These are phyloP conservation scores for Halictus quadricinctus DNA, from an alignment of 2,888 invertebrate genomes.

Conservation along the genomic window DNA sequence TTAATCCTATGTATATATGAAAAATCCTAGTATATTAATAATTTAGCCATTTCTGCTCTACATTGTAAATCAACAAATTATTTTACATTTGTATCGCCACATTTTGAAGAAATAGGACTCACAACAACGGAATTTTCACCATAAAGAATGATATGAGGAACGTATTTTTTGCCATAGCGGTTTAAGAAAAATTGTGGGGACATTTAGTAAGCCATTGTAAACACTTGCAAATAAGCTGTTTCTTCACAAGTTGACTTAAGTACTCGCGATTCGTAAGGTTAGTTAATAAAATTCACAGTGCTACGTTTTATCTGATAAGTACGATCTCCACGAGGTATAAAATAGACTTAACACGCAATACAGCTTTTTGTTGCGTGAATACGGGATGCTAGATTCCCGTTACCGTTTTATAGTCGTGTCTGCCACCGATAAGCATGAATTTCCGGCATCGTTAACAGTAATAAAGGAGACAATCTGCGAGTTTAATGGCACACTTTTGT, in stretches of 20 bases:
- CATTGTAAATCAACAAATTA: no score
- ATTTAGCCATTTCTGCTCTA: no score
- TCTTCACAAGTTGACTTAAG: background rate
- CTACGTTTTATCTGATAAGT: background rate
- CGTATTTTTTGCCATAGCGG: no score
- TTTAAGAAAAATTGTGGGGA: background rate
- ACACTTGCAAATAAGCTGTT: background rate
- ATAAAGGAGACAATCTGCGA: background rate
- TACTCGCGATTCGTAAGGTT: background rate
- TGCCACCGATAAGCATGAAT: slow-evolving; percentile 6
- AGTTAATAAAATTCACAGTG: background rate
- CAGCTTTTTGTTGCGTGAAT: slow-evolving; percentile 2
- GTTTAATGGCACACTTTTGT: background rate
- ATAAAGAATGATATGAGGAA: no score
- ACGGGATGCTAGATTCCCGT: background rate
- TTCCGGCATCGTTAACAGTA: background rate
- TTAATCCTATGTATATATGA: background rate
- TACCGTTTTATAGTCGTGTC: background rate
- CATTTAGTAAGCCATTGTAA: background rate
- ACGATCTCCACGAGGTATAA: background rate
- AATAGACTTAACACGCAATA: slow-evolving; percentile 9
- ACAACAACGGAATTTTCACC: no score
- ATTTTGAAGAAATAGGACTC: no score
- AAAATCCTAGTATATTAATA: background rate
- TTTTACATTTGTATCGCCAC: no score